phyloP scores from a whole-genome alignment of 2,113 vertebrate species.

The Phrynosoma blainvillii region DNA sequence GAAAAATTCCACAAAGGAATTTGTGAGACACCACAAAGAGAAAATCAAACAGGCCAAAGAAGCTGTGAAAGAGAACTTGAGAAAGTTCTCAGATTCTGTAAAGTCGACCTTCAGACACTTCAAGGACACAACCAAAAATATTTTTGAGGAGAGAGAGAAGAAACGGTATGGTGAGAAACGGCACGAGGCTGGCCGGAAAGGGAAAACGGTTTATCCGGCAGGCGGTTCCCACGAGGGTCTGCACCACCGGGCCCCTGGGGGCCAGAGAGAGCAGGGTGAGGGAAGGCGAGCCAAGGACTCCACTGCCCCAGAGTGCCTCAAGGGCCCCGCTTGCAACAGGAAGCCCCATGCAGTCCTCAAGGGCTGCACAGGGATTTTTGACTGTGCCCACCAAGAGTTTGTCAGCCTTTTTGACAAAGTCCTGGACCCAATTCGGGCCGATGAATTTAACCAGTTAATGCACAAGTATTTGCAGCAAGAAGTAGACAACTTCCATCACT shows the following conservation, averaged over 20 bases:
- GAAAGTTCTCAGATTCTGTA: slow-evolving; percentile 96
- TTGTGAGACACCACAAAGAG: slow-evolving; percentile 97
- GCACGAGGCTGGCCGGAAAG: slow-evolving; percentile 70
- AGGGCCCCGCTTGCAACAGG: slow-evolving; percentile 68
- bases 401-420: slow-evolving; percentile 86
- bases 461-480: slow-evolving; percentile 89
- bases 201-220: slow-evolving; percentile 64
- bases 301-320: slow-evolving; percentile 66
- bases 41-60: slow-evolving; percentile 98
- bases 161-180: slow-evolving; percentile 66
- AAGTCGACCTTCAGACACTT: slow-evolving; percentile 94
- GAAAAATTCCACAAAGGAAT: slow-evolving; percentile 97
- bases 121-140: slow-evolving; percentile 87
- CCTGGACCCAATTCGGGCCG: slow-evolving; percentile 84
- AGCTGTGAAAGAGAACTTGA: slow-evolving; percentile 95
- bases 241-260: slow-evolving; percentile 50
- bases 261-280: slow-evolving; percentile 56
- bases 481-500: slow-evolving; percentile 88
- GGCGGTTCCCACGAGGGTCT: slow-evolving; percentile 59
- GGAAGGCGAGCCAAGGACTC: slow-evolving; percentile 61
- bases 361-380: slow-evolving; percentile 84
- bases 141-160: slow-evolving; percentile 85
- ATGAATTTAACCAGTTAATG: slow-evolving; percentile 89
- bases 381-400: slow-evolving; percentile 89
- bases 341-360: slow-evolving; percentile 68